Conservation (phyloP, 2,888 invertebrate species). For the Miltochrista miniata region DNA sequence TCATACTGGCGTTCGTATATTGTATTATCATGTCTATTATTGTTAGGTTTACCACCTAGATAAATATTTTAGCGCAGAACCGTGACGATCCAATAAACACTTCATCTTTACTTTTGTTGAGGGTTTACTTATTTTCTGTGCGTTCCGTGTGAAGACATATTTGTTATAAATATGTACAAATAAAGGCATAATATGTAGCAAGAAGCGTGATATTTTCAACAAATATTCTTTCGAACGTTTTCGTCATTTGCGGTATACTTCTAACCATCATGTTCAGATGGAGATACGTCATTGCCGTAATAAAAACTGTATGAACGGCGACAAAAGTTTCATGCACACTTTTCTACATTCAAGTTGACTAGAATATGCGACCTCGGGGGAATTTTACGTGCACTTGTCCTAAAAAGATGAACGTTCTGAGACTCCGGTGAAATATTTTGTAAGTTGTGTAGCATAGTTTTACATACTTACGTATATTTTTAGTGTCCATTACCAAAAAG, state of each 20-base stretch:
- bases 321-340: constrained; percentile 21
- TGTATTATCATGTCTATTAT: constrained; percentile 16
- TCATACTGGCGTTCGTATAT: background rate
- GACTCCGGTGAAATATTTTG: no score
- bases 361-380: no score
- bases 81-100: constrained; percentile 7
- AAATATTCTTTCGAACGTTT: constrained; percentile 4
- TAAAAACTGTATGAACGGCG: constrained; percentile 20
- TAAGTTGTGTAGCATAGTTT: no score
- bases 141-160: background rate
- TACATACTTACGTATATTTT: no score
- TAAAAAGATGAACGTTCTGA: no score
- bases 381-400: no score
- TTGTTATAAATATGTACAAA: constrained; percentile 5
- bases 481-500: no score
- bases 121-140: constrained; percentile 4
- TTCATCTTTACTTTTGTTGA: background rate
- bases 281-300: constrained; percentile 33
- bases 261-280: constrained; percentile 16
- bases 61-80: constrained; percentile 5
- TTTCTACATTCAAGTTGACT: background rate
- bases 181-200: background rate
- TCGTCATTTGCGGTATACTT: constrained; percentile 6
- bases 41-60: constrained; percentile 9
- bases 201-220: background rate